Percentiles rank a stretch among this genome's conserved stretches.
Conservation (phyloP, 2,888 invertebrate genomes). For the Anagyrus pseudococci region DNA sequence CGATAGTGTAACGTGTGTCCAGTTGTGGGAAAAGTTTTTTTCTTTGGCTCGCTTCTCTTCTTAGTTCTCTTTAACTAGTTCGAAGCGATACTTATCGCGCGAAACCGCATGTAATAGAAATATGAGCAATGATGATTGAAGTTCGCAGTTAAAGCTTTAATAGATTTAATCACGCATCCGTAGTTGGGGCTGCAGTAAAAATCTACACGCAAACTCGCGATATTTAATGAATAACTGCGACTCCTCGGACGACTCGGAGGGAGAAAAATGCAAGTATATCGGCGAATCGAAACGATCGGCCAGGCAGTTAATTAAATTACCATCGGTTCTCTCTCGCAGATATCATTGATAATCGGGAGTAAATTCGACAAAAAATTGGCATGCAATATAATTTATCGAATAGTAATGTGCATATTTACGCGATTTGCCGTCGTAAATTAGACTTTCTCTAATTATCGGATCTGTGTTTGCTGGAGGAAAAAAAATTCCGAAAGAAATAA, state of each 20-base stretch:
- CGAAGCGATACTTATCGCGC: no score
- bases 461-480: no score
- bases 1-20: no score
- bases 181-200: neutral
- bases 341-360: neutral
- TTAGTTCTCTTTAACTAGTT: no score
- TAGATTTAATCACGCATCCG: neutral
- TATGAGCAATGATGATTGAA: neutral
- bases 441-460: conserved; percentile 5
- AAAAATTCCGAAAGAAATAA: conserved; percentile 1
- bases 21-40: no score
- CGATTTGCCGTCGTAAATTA: conserved; percentile 1
- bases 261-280: neutral
- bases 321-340: neutral
- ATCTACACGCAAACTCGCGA: neutral
- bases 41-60: no score
- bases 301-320: neutral
- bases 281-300: neutral
- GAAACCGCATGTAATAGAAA: neutral
- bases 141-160: no score
- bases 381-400: neutral
- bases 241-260: no score
- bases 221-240: no score
- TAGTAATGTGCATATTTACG: neutral
- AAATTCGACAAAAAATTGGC: neutral